Evolutionary conservation across 2,888 invertebrate genomes (phyloP), one percentile per base, ranked within the genome.

Genomic region (Biston betularia): DNA sequence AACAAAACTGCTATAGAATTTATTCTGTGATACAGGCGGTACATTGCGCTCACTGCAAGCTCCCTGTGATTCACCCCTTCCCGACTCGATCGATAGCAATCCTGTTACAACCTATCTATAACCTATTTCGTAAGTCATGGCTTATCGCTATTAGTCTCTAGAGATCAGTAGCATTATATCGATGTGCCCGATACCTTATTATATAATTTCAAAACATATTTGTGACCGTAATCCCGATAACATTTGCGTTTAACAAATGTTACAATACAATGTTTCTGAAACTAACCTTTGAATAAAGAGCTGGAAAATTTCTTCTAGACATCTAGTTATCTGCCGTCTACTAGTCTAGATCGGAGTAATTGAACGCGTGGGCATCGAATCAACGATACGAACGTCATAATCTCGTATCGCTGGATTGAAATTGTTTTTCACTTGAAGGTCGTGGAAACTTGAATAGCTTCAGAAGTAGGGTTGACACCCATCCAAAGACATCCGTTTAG

Each of bases 41-140:
- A 5, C 33, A 56, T 42, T 42, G 7, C 55, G n/a, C 9, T 8
- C 50, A 1, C 44, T 40, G 59, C 24, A 53, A 42, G 45, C 63
- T 45, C 48, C 44, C 38, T 11, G 12, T 48, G n/a, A 56, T 52
- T 62, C 55, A 0, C 46, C 56, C 35, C 56, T 10, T 50, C 54
- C 49, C 46, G 15, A 45, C 12, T 33, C 59, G 63, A 71, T 75
- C 74, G 55, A 75, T 75, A 72, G 12, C 12, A 52, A 65, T 65
- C 59, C 63, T 70, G 64, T 67, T 65, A 24, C 60, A 40, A 48
- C 59, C 56, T 53, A 60, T 64, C 40, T 42, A 38, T 38, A 48
- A 24, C 35, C 48, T 48, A 62, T 52, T 49, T 61, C 7, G 14
- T 3, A 8, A 49, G 49, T 38, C 52, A 10, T 15, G 50, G 35